Percentiles rank a stretch among this genome's conserved stretches.
phyloP scores from a whole-genome alignment of 2,888 invertebrate species.

The Agrotis segetum region DNA sequence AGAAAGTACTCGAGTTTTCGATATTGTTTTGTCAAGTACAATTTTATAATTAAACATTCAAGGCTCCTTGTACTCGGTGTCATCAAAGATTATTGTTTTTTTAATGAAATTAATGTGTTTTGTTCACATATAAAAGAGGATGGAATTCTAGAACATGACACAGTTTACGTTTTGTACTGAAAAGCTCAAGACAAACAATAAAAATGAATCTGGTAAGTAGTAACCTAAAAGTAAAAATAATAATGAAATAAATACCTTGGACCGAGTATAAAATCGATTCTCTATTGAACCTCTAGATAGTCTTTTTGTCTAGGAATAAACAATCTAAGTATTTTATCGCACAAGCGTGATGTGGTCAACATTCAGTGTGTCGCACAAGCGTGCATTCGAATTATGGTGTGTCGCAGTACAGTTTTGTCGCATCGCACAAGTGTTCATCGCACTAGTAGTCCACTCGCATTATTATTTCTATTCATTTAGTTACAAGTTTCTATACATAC shows the following conservation, averaged over 20 bases:
- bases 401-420: no score
- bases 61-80: slow-evolving; percentile 72
- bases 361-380: no score
- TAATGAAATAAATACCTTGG: not conserved
- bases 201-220: slow-evolving; percentile 79
- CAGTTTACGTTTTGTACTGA: slow-evolving; percentile 72
- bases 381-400: no score
- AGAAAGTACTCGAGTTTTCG: slow-evolving; percentile 63
- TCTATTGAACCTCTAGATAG: no score
- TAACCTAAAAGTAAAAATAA: not conserved
- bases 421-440: no score
- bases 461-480: not conserved
- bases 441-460: not conserved
- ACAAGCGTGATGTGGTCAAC: no score
- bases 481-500: not conserved
- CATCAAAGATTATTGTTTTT: slow-evolving; percentile 71
- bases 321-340: no score
- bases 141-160: slow-evolving; percentile 60
- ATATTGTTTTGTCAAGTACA: slow-evolving; percentile 63
- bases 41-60: slow-evolving; percentile 69
- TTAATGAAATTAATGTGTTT: slow-evolving; percentile 68
- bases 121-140: slow-evolving; percentile 78
- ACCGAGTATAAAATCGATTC: no score
- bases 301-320: no score
- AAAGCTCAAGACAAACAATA: slow-evolving; percentile 46